Evolutionary conservation across 2,113 vertebrate genomes (phyloP), one percentile per base, ranked within the genome.

Genomic region (Paratilapia polleni): DNA sequence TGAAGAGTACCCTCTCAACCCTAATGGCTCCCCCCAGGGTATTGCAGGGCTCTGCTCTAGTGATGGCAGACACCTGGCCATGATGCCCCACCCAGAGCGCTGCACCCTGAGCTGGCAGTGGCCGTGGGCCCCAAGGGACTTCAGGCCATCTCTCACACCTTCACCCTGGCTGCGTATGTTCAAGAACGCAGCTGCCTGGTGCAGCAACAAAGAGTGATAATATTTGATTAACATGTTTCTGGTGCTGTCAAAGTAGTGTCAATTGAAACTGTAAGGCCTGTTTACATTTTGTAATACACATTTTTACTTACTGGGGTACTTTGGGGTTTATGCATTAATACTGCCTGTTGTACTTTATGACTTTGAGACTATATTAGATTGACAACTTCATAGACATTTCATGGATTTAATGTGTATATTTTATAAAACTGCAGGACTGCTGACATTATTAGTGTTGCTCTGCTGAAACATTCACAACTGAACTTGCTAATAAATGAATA

Each of bases 41-140:
- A 82, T 96, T 1, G 97, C 98, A 0, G 97, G 97, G 0, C 83
- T 98, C 57, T 97, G 96, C 86, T 98, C 97, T 11, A 78, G 22
- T 1, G 97, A 98, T 0, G 97, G 97, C 2, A 96, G 97, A 38
- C 98, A 98, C 92, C 88, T 99, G 85, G 97, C 97, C 38, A 94
- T 97, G 93, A 99, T 99, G 98, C 98, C 97, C 0, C 98, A 99
- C 85, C 97, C 98, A 0, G 97, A 99, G 92, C 95, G 98, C 8
- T 95, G 96, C 3, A 97, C 97, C 77, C 90, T 97, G 56, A 89
- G 91, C n/a, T 98, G 98, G 98, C 98, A 98, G 91, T 98, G 97
- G 97, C 94, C 97, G 0, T 98, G 97, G 97, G 95, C 96, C 41
- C 96, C 97, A 0, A 81, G 79, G 12, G 78, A 89, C 66, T 91